Evolutionary conservation across 2,113 vertebrate species (phyloP).

Genomic region (Notarius lentiginosus): DNA sequence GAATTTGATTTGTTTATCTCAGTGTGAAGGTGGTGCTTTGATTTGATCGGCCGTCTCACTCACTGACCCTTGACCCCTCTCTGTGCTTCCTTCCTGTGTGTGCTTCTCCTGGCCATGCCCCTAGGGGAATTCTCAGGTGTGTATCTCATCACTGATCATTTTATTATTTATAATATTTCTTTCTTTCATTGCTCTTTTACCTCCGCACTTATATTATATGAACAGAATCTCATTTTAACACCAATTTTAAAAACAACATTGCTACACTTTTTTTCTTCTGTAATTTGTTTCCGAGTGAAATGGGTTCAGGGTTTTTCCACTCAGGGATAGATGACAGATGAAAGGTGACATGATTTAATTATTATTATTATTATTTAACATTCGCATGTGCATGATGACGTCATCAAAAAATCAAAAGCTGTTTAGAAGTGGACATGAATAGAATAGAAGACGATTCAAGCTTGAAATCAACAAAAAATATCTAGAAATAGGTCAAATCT

Average conservation of each 20-base stretch:
- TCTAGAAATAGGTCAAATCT: background rate
- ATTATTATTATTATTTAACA: background rate
- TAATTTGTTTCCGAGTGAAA: background rate
- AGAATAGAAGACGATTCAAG: background rate
- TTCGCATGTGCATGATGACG: slow-evolving; percentile 16
- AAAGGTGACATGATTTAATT: background rate
- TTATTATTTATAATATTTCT: slow-evolving; percentile 43
- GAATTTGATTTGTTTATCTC: slow-evolving; percentile 55
- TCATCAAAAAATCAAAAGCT: background rate
- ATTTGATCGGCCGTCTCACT: slow-evolving; percentile 69
- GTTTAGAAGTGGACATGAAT: background rate
- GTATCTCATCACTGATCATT: slow-evolving; percentile 78
- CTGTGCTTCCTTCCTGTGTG: slow-evolving; percentile 73
- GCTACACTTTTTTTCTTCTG: background rate
- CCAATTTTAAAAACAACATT: background rate
- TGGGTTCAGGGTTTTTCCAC: background rate
- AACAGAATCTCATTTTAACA: background rate
- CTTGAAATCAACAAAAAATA: background rate
- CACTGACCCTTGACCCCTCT: slow-evolving; percentile 80
- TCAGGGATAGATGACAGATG: background rate
- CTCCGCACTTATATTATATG: slow-evolving; percentile 1
- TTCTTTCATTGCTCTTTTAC: slow-evolving; percentile 65
- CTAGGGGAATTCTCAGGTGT: slow-evolving; percentile 99
- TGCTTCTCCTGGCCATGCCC: slow-evolving; percentile 84
- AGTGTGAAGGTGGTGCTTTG: slow-evolving; percentile 56